Conservation (phyloP, 2,888 invertebrate species). For the Subacronicta megacephala region DNA sequence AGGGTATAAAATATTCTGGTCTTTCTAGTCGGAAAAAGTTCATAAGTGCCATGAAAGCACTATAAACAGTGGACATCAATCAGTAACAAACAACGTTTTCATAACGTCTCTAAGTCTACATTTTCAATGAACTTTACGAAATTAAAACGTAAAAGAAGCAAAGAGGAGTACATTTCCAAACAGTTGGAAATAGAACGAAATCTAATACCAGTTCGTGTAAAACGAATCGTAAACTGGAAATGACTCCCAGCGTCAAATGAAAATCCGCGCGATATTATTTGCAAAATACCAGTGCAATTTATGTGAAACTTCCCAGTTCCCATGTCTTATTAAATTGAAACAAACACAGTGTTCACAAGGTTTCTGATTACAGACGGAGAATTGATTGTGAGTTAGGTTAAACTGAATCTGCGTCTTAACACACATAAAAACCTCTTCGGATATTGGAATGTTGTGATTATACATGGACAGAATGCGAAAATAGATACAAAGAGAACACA, state of each 20-base stretch:
- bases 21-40: not conserved
- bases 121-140: too few species aligned
- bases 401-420: conserved; percentile 31
- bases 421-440: conserved; percentile 11
- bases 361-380: conserved; percentile 36
- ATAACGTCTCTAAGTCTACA: too few species aligned
- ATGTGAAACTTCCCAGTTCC: conserved; percentile 28
- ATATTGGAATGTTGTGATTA: conserved; percentile 7
- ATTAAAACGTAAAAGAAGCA: not conserved
- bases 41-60: too few species aligned
- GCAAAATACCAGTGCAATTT: conserved; percentile 31
- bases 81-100: too few species aligned
- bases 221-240: conserved; percentile 20
- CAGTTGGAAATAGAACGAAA: conserved; percentile 8
- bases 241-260: conserved; percentile 17
- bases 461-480: not conserved
- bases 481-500: not conserved
- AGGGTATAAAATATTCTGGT: not conserved
- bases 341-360: conserved; percentile 16
- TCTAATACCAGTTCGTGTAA: conserved; percentile 18
- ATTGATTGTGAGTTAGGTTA: conserved; percentile 37
- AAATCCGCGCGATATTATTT: conserved; percentile 22
- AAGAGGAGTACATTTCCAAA: not conserved
- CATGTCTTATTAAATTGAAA: conserved; percentile 38
- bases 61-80: too few species aligned